Base-by-base conservation (phyloP, 2,888 invertebrate species). In the Lasius platythorax region DNA sequence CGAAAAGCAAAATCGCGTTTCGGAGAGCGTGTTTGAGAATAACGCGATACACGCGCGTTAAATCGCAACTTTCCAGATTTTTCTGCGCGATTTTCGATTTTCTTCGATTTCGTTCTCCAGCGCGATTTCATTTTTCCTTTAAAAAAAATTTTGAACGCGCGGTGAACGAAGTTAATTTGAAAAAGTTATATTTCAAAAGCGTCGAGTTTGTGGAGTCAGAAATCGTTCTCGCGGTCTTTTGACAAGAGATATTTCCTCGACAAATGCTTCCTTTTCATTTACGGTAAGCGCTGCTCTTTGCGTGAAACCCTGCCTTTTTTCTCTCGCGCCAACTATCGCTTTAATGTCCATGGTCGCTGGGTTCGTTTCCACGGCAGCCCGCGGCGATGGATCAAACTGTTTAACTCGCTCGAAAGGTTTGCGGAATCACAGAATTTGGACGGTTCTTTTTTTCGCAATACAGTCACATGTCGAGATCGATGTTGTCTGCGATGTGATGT, bases 351-450 rank as follows among this genome's bases (percentile, higher is more conserved):
- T 9, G 23, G 23, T 83, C 56, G 23, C 73, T n/a, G 66, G 58
- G 79, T 56, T 83, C 75, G 91, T 91, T 85, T 90, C 91, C 70
- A 91, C 37, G 85, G 90, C 83, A 91, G 91, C 90, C 81, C 53
- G 56, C 68, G 67, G 63, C 85, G 78, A 91, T 91, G 85, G 91
- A 91, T 91, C 91, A 91, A 91, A 91, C 91, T 76, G 83, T 85
- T 81, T 85, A 88, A 87, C 83, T 86, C 78, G 82, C 82, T 84
- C 84, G 66, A 83, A 86, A 82, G 72, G 78, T 72, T 85, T 30
- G 64, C 68, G 28, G 56, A 84, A 56, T 84, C 73, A 70, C 68
- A 2, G 78, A 61, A 46, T 61, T 72, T 30, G 43, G 40, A 58
- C 37, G 58, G 68, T 37, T 68, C 40, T 58, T 58, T 40, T 43